Conservation (phyloP, 2,113 vertebrate genomes). For the Psephotus haematonotus region DNA sequence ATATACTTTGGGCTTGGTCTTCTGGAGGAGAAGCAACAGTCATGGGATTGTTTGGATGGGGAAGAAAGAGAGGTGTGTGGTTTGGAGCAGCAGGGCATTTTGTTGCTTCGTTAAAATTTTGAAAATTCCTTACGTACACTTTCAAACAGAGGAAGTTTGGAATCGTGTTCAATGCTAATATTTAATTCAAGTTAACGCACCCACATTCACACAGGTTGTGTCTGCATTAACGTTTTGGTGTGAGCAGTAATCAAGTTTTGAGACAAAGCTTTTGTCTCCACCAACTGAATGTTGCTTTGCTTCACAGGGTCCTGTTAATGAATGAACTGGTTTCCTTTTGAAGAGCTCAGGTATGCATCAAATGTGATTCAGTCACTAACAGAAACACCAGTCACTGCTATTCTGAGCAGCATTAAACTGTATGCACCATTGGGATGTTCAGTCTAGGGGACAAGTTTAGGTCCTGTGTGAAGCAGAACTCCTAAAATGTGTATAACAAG, state of each 20-base stretch:
- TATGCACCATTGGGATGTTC: not conserved
- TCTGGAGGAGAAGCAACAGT: not conserved
- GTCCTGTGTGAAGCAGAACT: not conserved
- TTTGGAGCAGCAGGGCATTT: not conserved
- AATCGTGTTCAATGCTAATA: not conserved
- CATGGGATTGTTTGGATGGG: not conserved
- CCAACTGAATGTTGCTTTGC: not conserved
- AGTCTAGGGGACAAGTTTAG: not conserved
- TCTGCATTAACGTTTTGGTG: not conserved
- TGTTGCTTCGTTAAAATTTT: not conserved
- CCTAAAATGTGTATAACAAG: not conserved
- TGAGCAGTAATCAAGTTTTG: not conserved
- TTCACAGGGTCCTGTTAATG: not conserved
- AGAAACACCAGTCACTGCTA: not conserved
- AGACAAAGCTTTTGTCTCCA: not conserved
- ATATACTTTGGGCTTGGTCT: not conserved
- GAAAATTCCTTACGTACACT: conserved; percentile 13
- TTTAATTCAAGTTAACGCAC: conserved; percentile 18
- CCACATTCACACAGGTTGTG: not conserved
- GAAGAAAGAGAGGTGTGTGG: not conserved
- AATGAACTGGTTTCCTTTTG: not conserved
- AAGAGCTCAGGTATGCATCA: not conserved
- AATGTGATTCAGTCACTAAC: not conserved
- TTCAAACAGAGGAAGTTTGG: not conserved
- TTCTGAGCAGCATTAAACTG: not conserved